Base-by-base conservation (phyloP, 2,113 vertebrate species). In the Synodontis membranacea region DNA sequence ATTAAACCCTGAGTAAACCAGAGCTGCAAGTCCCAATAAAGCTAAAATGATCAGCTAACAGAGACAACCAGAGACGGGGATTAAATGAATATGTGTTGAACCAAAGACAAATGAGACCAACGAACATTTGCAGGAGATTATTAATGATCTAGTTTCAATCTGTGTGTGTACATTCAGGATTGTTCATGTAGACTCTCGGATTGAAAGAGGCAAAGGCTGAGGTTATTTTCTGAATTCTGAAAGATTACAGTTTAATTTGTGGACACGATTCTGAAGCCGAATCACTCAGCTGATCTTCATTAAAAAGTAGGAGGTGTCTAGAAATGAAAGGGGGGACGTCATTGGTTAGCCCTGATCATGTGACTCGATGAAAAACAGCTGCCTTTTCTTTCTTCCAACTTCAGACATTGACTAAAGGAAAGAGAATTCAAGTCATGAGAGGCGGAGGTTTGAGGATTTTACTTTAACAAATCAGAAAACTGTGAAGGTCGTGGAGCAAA, bases 261-360 rank as follows among this genome's bases (percentile, higher is more conserved):
- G 9, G 6, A 19, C 46, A 10, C 7, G 14, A 21, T 79, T 52
- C 74, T 46, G 21, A n/a, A 68, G 37, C 28, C 28, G 25, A 80
- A 44, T 60, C 70, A 60, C 60, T 56, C 19, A 7, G 23, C 37
- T 14, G 76, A 66, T 28, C 58, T 83, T 86, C 52, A 86, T 86
- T 88, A 88, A 84, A 88, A 56, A 56, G 19, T 66, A 62, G 70
- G 39, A 37, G 34, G 62, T 37, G 44, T 83, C 70, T 72, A 80
- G 58, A 86, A 62, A 83, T 83, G 70, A 52, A 0, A 62, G 58
- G 1, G 12, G 12, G 4, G 60, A 14, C 28, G 11, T 64, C 4
- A 14, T 31, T 34, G 52, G 42, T 86, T 80, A 54, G 50, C 81
- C 74, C 80, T 86, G 75, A 86, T 80, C 62, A 60, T 86, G n/a